Evolutionary conservation across 1,140 invertebrate species (phyloP).

Genomic region (Euglossa dilemma): DNA sequence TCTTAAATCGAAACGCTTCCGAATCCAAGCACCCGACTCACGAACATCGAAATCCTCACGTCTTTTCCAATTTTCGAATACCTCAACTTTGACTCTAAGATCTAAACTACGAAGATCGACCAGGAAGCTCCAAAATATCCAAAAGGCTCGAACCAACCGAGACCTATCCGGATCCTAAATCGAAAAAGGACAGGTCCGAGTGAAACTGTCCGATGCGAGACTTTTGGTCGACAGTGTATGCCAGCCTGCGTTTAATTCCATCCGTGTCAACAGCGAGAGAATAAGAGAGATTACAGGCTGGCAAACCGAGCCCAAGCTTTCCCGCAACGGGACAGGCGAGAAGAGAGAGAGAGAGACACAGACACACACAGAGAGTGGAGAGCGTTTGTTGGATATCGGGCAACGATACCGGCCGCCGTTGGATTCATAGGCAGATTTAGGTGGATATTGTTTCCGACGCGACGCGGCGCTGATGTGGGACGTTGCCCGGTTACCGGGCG

Average conservation of each 20-base stretch:
- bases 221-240: neutral
- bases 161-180: too few relatives aligned
- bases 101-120: too few relatives aligned
- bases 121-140: too few relatives aligned
- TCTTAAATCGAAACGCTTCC: too few relatives aligned
- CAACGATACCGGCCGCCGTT: conserved; percentile 23
- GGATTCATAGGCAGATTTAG: conserved; percentile 50
- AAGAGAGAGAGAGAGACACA: neutral
- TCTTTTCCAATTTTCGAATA: too few relatives aligned
- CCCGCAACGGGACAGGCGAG: conserved; percentile 16
- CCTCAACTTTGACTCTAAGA: too few relatives aligned
- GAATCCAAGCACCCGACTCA: too few relatives aligned
- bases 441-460: conserved; percentile 46
- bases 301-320: conserved; percentile 4
- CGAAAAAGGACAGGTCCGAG: too few relatives aligned
- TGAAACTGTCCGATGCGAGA: neutral
- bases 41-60: too few relatives aligned
- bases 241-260: neutral
- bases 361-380: neutral
- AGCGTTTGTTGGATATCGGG: conserved; percentile 23
- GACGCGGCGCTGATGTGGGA: conserved; percentile 25
- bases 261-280: neutral
- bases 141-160: too few relatives aligned
- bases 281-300: neutral
- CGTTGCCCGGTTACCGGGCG: conserved; percentile 21